phyloP scores from a whole-genome alignment of 1,140 invertebrate genomes.

The Panagrolaimus sp. region DNA sequence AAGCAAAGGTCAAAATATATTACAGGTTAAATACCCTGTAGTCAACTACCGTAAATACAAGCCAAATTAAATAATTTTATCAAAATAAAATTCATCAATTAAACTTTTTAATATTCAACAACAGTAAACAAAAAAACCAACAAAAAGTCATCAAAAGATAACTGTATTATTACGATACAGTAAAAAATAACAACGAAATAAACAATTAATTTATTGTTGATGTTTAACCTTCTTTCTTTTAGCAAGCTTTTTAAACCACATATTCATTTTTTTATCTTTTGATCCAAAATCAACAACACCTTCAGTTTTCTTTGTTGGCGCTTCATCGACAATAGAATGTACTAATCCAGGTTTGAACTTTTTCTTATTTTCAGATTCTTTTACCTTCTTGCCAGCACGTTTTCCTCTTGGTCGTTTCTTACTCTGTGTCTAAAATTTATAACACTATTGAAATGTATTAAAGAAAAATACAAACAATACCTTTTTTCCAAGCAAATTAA shows the following conservation, averaged over 20 bases:
- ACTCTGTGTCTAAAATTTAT: constrained; percentile 2
- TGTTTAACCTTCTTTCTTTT: constrained; percentile 48
- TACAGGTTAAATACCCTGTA: too few species aligned
- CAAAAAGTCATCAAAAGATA: not conserved
- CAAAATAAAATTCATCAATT: too few species aligned
- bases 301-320: constrained; percentile 15
- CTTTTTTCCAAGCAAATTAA: not conserved
- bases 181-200: not conserved
- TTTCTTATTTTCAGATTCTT: not conserved
- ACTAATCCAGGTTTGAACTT: not conserved
- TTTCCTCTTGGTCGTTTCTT: not conserved
- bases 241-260: constrained; percentile 39
- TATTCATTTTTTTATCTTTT: constrained; percentile 33
- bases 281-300: not conserved
- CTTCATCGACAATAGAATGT: constrained; percentile 13
- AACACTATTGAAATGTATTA: not conserved
- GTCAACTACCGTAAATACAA: too few species aligned
- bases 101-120: too few species aligned
- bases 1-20: not conserved
- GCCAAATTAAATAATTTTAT: too few species aligned
- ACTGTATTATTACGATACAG: constrained; percentile 8
- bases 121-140: too few species aligned
- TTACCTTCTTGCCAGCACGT: not conserved
- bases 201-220: constrained; percentile 37
- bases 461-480: constrained; percentile 3